Conservation (phyloP, 2,113 vertebrate species). For the Silurus glanis region DNA sequence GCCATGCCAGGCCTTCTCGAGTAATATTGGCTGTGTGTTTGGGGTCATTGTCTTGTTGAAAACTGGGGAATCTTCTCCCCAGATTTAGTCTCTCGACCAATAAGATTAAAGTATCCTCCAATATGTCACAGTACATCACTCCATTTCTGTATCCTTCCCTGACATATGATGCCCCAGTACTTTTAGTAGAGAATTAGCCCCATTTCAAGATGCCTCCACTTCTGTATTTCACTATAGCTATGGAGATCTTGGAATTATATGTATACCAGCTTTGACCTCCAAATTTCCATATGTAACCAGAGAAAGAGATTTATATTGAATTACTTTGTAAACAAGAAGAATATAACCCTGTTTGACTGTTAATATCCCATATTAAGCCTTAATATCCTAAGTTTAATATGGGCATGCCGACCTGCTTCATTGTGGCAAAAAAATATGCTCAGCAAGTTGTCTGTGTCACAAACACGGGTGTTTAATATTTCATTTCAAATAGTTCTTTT, state of each 20-base stretch:
- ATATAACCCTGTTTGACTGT: background rate
- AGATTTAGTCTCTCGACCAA: background rate
- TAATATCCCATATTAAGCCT: background rate
- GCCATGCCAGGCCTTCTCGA: background rate
- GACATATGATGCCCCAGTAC: background rate
- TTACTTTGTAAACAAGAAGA: background rate
- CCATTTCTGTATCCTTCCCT: background rate
- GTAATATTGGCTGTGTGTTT: background rate
- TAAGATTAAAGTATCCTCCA: background rate
- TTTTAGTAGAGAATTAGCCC: background rate
- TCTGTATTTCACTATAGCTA: background rate
- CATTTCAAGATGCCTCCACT: background rate
- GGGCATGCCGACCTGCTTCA: background rate
- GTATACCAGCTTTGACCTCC: too few species aligned
- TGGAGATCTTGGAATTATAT: background rate
- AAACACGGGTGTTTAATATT: slow-evolving; percentile 5
- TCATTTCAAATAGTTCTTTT: slow-evolving; percentile 11
- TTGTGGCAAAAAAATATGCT: slow-evolving; percentile 4
- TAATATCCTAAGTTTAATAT: background rate
- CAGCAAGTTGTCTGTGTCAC: background rate
- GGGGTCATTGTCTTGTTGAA: background rate
- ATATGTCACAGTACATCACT: background rate
- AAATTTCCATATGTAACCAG: background rate
- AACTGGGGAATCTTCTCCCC: background rate
- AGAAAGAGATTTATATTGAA: background rate